Evolutionary conservation across 2,113 vertebrate species (phyloP).

Genomic region (Cyprinus carpio): DNA sequence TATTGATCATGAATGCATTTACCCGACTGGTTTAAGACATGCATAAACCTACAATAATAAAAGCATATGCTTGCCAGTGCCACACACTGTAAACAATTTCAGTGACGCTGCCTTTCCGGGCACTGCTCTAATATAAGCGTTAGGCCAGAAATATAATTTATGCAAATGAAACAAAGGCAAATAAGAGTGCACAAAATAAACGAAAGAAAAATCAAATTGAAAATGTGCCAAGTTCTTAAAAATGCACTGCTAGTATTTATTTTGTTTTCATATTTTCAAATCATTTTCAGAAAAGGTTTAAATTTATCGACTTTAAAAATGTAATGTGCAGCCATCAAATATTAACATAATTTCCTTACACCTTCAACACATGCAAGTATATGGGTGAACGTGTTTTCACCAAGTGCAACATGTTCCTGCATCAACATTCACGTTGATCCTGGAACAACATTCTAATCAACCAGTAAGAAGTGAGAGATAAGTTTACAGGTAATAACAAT

Average conservation of each 20-base stretch:
- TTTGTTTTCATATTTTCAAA: not conserved
- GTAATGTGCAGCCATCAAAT: no score
- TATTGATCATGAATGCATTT: constrained; percentile 68
- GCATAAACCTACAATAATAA: constrained; percentile 70
- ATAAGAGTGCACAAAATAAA: not conserved
- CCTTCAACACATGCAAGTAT: no score
- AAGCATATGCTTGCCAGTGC: constrained; percentile 53
- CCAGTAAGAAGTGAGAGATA: no score
- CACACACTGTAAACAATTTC: constrained; percentile 57
- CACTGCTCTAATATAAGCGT: constrained; percentile 39
- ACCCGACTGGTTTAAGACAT: constrained; percentile 67
- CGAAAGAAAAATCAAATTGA: not conserved
- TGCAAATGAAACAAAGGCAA: not conserved
- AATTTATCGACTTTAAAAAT: no score
- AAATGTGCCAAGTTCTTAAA: not conserved
- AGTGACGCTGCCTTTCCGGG: constrained; percentile 55
- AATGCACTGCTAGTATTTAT: not conserved
- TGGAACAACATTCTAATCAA: no score
- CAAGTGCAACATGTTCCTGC: no score
- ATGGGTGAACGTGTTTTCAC: no score
- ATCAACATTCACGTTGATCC: no score
- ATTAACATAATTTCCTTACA: no score
- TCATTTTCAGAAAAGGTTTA: no score
- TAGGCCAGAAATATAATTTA: not conserved
- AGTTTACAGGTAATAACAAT: no score